Evolutionary conservation across 2,113 vertebrate species (phyloP).

Genomic region (Oreamnos americanus): DNA sequence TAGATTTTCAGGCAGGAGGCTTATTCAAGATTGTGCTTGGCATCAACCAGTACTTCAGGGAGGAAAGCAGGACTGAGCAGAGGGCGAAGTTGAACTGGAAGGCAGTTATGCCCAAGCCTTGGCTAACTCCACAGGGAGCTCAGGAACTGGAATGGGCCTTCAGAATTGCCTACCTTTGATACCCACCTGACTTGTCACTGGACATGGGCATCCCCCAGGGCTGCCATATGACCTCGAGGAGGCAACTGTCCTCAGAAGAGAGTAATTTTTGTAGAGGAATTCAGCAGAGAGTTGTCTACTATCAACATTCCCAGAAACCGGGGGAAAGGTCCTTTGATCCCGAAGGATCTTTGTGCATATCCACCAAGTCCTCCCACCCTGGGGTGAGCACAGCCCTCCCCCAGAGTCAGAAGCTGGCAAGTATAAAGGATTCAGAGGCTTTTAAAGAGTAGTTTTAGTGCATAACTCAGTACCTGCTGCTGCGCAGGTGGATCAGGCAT

Average conservation of each 20-base stretch:
- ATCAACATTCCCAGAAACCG: no score
- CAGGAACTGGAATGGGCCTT: not conserved
- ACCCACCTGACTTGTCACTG: fast-evolving
- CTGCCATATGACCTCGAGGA: fast-evolving
- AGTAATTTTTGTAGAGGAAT: not conserved
- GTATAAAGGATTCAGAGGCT: not conserved
- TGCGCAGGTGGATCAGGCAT: fast-evolving
- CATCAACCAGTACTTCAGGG: not conserved
- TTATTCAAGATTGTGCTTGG: not conserved
- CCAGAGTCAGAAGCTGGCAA: not conserved
- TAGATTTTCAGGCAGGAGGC: not conserved
- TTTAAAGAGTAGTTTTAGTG: fast-evolving
- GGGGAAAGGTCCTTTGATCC: not conserved
- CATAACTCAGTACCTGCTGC: no score
- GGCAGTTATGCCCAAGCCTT: no score
- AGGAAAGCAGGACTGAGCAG: not conserved
- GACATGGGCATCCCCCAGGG: not conserved
- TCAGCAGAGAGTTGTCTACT: not conserved
- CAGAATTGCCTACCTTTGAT: fast-evolving
- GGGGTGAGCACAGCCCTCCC: no score
- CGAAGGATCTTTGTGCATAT: fast-evolving
- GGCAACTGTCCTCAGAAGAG: not conserved
- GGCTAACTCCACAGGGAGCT: not conserved
- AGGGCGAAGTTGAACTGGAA: not conserved
- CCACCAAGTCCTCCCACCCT: fast-evolving